Evolutionary conservation across 30 jellyfish, hydroid and myxozoan species (phyloP).

Genomic region (Hydra vulgaris): DNA sequence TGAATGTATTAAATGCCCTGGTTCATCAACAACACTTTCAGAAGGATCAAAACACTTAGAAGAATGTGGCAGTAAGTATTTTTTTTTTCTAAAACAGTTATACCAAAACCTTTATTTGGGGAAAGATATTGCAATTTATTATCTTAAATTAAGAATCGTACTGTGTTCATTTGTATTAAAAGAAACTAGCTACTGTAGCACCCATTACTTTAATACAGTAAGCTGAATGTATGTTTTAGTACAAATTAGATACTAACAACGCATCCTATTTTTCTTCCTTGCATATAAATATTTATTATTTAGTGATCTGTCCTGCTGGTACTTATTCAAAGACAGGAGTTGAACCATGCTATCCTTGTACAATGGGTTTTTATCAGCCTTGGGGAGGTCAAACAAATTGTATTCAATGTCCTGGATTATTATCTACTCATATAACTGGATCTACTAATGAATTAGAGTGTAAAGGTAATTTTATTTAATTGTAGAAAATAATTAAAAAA

Average conservation of each 20-base stretch:
- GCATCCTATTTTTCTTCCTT: too few relatives aligned
- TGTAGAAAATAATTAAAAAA: background rate
- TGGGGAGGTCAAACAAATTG: slow-evolving; percentile 36
- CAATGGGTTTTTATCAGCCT: slow-evolving; percentile 55
- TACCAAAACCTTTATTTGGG: background rate
- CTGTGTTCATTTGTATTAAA: too few relatives aligned
- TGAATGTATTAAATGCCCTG: slow-evolving; percentile 72
- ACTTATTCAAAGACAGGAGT: slow-evolving; percentile 86
- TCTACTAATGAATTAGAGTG: slow-evolving; percentile 44
- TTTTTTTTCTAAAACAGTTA: background rate
- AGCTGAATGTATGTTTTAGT: too few relatives aligned
- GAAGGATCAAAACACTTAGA: slow-evolving; percentile 33
- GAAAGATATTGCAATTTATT: background rate
- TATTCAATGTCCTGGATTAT: slow-evolving; percentile 67
- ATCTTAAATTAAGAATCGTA: too few relatives aligned
- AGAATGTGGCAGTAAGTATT: slow-evolving; percentile 92
- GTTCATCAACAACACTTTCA: slow-evolving; percentile 66
- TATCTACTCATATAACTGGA: slow-evolving; percentile 81
- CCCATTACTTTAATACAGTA: too few relatives aligned
- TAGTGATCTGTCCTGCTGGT: slow-evolving; percentile 83
- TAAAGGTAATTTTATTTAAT: slow-evolving; percentile 32
- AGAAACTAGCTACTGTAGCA: too few relatives aligned
- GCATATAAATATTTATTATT: too few relatives aligned
- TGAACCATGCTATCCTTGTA: slow-evolving; percentile 86
- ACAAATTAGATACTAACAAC: too few relatives aligned